Evolutionary conservation across 2,888 invertebrate genomes (phyloP).

Genomic region (Eupeodes luniger): DNA sequence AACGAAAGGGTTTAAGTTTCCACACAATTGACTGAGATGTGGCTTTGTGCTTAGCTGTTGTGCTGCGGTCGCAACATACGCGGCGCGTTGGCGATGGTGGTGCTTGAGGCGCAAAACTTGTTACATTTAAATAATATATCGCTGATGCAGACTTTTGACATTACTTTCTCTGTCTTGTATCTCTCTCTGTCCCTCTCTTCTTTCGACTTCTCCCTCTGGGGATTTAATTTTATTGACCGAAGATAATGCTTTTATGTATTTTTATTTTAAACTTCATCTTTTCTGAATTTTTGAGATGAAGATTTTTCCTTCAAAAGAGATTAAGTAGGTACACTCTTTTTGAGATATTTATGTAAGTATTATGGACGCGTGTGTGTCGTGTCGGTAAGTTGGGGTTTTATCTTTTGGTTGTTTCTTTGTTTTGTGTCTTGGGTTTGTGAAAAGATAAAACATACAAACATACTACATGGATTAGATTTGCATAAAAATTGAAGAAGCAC

Average conservation of each 20-base stretch:
- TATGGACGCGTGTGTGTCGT: slow-evolving; percentile 63
- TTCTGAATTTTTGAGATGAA: neutral
- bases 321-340: neutral
- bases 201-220: neutral
- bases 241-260: slow-evolving; percentile 27
- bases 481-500: slow-evolving; percentile 60
- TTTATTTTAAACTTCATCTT: slow-evolving; percentile 5
- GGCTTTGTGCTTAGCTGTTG: neutral
- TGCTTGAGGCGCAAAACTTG: slow-evolving; percentile 46
- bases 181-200: neutral
- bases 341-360: neutral
- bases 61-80: neutral
- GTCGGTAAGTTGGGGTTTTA: neutral
- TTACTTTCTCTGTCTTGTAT: slow-evolving; percentile 40
- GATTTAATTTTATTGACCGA: slow-evolving; percentile 60
- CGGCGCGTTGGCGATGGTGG: neutral
- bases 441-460: neutral
- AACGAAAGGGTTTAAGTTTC: slow-evolving; percentile 46
- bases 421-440: slow-evolving; percentile 26
- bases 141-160: slow-evolving; percentile 9
- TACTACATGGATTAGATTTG: slow-evolving; percentile 40
- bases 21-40: slow-evolving; percentile 39
- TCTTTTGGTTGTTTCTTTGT: neutral
- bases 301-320: neutral
- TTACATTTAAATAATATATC: slow-evolving; percentile 25